Base-by-base conservation (phyloP, 2,113 vertebrate genomes). In the Aviceda subcristata region DNA sequence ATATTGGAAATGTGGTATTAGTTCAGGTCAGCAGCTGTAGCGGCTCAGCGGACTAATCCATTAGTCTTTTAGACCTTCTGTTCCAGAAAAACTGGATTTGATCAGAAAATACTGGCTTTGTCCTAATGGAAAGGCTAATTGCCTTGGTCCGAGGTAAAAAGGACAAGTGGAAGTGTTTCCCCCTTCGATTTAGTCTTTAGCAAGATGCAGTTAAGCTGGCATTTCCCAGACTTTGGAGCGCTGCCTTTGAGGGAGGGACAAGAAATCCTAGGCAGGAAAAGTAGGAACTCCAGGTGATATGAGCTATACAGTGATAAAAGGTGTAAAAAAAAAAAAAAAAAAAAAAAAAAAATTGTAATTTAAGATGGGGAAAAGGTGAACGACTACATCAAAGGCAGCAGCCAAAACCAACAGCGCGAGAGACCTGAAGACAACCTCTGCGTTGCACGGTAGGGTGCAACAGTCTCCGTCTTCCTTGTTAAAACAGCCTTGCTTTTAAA, bases 161-260 rank as follows among this genome's bases (percentile, higher is more conserved):
- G 48, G 64, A 4, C 11, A 29, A 48, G 48, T 34, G 48, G 20
- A 60, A 43, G 43, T 0, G 34, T 26, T 66, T 27, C 57, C 45
- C 24, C 13, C 20, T 24, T n/a, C 3, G 9, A 4, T 23, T 13
- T 18, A 34, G 30, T 7, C 1, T 36, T 22, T 11, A 8, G 30
- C 1, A 0, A 1, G 17, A 3, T 5, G 10, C 2, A 2, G 30
- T 11, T 45, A 21, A 66, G 7, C 10, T 38, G 38, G 30, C 4
- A 0, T 32, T 57, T 55, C 46, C 34, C 48, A 30, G 6, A 6
- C 9, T 32, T 12, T 0, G 3, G 15, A 64, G 26, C 7, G 1
- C 7, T 36, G 60, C 10, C 10, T 22, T 39, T 11, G 26, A 21
- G 34, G 34, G 41, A 41, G 32, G 7, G 26, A 22, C 16, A 3